Conservation (phyloP, 2,797 vertebrate genomes). For the Galagoides demidoff region DNA sequence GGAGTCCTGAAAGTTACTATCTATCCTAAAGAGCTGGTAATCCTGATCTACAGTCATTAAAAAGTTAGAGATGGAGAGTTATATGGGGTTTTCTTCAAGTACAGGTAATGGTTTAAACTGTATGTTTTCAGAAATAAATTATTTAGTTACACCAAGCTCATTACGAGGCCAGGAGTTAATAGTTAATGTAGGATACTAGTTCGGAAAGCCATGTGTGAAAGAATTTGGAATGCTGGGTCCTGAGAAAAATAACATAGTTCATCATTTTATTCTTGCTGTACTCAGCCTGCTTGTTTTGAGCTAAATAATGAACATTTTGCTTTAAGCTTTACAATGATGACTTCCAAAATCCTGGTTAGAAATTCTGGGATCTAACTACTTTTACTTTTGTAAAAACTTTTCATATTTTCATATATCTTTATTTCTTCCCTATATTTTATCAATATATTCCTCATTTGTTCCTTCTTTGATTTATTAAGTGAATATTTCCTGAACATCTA, state of each 20-base stretch:
- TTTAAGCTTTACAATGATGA: neutral
- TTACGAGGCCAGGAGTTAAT: neutral
- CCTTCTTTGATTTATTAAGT: neutral
- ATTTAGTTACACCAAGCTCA: neutral
- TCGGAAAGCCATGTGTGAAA: neutral
- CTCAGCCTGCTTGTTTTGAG: neutral
- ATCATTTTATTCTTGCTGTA: neutral
- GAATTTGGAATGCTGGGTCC: neutral
- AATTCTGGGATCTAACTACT: neutral
- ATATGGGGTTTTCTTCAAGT: neutral
- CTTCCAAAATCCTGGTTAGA: neutral
- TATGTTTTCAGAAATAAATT: neutral
- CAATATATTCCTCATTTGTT: neutral
- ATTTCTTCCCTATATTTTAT: neutral
- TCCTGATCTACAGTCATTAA: neutral
- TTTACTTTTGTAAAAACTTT: neutral
- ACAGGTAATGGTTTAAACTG: neutral
- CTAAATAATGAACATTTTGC: neutral
- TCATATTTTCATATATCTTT: neutral
- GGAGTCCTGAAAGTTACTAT: neutral
- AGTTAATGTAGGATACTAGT: neutral
- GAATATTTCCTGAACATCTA: neutral
- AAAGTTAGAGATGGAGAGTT: neutral
- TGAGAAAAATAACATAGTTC: neutral
- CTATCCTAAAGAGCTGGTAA: neutral